phyloP scores from a whole-genome alignment of 2,888 invertebrate species.

The Itoplectis maculator region DNA sequence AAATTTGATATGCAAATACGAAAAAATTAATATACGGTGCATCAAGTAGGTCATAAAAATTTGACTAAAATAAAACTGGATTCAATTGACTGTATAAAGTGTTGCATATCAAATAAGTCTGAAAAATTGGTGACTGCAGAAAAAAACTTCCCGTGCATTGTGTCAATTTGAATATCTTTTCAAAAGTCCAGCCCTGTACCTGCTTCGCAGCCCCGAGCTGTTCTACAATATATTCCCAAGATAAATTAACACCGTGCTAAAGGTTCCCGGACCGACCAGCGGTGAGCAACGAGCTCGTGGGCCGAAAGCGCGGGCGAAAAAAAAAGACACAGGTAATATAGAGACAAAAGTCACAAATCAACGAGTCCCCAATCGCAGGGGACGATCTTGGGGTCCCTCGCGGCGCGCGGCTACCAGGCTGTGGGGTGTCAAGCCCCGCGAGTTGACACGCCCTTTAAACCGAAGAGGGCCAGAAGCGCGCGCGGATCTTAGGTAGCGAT shows the following conservation, averaged over 20 bases:
- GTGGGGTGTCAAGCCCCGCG: conserved; percentile 58
- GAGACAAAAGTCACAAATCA: conserved; percentile 71
- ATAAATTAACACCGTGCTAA: conserved; percentile 49
- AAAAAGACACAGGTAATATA: conserved; percentile 53
- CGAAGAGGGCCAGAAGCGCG: background rate
- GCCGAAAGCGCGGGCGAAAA: conserved; percentile 24
- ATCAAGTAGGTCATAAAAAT: too few relatives aligned
- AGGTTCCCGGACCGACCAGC: background rate
- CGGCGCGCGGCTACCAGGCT: conserved; percentile 25
- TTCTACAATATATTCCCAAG: background rate
- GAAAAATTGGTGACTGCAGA: too few relatives aligned
- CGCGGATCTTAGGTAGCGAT: conserved; percentile 39
- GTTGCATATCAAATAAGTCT: too few relatives aligned
- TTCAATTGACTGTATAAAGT: too few relatives aligned
- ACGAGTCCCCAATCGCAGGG: conserved; percentile 62
- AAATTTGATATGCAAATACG: too few relatives aligned
- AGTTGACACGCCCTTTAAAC: conserved; percentile 65
- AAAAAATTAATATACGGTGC: too few relatives aligned
- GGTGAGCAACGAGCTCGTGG: background rate
- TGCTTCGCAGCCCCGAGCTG: background rate
- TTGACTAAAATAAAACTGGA: too few relatives aligned
- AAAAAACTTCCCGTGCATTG: too few relatives aligned
- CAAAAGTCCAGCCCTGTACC: too few relatives aligned
- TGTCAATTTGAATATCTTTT: too few relatives aligned
- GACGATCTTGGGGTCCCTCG: conserved; percentile 47